Conservation (phyloP, 2,113 vertebrate species). For the Passer montanus region DNA sequence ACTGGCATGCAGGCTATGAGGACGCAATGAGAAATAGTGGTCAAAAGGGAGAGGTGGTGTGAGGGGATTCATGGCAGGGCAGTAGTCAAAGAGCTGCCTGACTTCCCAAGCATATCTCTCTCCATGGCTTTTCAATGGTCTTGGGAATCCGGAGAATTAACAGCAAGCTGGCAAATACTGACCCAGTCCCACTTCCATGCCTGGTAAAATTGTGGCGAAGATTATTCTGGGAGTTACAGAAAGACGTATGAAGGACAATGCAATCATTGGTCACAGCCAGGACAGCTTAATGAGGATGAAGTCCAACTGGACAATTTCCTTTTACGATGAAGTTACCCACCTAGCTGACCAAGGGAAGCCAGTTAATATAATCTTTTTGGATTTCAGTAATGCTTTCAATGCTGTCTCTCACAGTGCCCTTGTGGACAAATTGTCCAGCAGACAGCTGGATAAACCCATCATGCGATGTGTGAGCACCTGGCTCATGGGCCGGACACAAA, state of each 20-base stretch:
- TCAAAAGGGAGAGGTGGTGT: neutral
- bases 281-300: neutral
- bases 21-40: neutral
- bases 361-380: neutral
- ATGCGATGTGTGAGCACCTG: fast-evolving
- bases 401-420: neutral
- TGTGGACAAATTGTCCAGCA: neutral
- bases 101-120: neutral
- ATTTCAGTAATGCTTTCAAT: neutral
- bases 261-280: neutral
- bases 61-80: neutral
- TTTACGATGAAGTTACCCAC: fast-evolving
- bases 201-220: neutral
- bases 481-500: neutral
- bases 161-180: neutral
- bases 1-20: neutral
- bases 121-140: neutral
- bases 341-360: neutral
- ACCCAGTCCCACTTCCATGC: neutral
- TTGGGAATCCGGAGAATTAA: neutral
- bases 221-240: neutral
- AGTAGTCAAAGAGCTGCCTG: neutral
- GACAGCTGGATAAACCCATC: neutral
- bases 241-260: neutral
- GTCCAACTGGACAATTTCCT: neutral